phyloP scores from a whole-genome alignment of 2,113 vertebrate species.

The Callipepla squamata region DNA sequence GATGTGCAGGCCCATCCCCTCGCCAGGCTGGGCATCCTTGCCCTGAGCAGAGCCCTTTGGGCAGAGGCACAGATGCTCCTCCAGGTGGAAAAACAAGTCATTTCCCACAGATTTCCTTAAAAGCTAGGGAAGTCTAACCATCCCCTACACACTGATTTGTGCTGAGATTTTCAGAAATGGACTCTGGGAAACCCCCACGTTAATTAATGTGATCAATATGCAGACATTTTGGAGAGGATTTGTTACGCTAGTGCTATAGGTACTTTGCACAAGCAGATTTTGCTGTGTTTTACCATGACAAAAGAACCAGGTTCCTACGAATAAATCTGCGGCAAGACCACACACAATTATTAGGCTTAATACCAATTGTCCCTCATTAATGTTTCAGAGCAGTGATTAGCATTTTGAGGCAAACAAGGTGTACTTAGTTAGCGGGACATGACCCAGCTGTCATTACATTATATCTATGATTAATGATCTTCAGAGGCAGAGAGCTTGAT shows the following conservation, averaged over 20 bases:
- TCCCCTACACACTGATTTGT: too few species aligned
- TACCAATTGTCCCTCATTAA: conserved; percentile 88
- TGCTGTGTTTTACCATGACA: conserved; percentile 28
- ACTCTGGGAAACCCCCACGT: not conserved
- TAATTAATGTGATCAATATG: not conserved
- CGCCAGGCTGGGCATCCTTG: not conserved
- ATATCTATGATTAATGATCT: conserved; percentile 99
- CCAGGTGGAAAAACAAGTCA: accelerated
- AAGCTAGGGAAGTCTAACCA: not conserved
- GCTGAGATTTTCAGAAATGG: accelerated
- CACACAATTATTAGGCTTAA: conserved; percentile 71
- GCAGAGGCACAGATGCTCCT: accelerated
- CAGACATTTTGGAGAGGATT: not conserved
- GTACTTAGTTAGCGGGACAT: conserved; percentile 92
- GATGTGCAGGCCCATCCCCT: not conserved
- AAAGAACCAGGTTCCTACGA: conserved; percentile 51
- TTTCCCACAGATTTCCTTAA: accelerated
- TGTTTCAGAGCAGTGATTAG: conserved; percentile 90
- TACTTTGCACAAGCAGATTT: not conserved
- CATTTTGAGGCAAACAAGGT: conserved; percentile 98
- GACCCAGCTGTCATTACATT: conserved; percentile 98
- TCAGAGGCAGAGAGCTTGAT: conserved; percentile 85
- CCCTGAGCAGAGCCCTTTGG: not conserved
- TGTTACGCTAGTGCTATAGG: not conserved
- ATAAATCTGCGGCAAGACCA: conserved; percentile 74